Evolutionary conservation across 2,797 vertebrate genomes (phyloP), one percentile per base, ranked within the genome.

Genomic region (Tauraco hartlaubi): DNA sequence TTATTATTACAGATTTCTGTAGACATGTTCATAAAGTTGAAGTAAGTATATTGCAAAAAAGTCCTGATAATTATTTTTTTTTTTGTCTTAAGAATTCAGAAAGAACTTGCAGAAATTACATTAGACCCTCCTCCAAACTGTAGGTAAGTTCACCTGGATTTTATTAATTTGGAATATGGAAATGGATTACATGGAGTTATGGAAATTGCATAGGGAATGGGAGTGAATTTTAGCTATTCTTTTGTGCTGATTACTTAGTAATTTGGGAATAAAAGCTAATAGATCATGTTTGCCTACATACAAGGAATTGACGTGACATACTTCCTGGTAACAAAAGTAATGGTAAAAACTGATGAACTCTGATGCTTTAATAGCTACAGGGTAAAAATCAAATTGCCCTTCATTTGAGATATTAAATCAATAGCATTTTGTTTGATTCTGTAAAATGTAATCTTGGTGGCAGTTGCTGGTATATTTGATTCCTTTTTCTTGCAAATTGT

Each of bases 51-150:
- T 52, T 86, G 10, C 17, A 55, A 43, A 62, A 85, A 39, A 71
- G 9, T 67, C 9, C 77, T 96, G 78, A 94, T 94, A 74, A 90
- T 72, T 72, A 2, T 74, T 39, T 71, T 84, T 73, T 95, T 93
- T 96, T 94, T 75, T 96, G 86, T 96, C 97, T 98, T 98, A 29
- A 99, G 99, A 98, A 99, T 99, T 98, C 99, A 99, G 97, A 99
- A 99, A 93, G 99, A 99, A 97, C 99, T 99, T 71, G 99, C 99
- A 94, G 99, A 99, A 98, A 99, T 99, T 97, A 99, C 99, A 84
- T 98, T 99, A 98, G 99, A 99, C 93, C 99, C 99, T 51, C 99
- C 99, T 97, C 99, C 99, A 46, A 99, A 99, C 98, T 99, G 99
- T 99, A 99, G 99, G 99, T 99, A 98, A 99, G 99, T 96, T 90